Evolutionary conservation across 2,797 vertebrate species (phyloP).

Genomic region (Threskiornis aethiopicus): DNA sequence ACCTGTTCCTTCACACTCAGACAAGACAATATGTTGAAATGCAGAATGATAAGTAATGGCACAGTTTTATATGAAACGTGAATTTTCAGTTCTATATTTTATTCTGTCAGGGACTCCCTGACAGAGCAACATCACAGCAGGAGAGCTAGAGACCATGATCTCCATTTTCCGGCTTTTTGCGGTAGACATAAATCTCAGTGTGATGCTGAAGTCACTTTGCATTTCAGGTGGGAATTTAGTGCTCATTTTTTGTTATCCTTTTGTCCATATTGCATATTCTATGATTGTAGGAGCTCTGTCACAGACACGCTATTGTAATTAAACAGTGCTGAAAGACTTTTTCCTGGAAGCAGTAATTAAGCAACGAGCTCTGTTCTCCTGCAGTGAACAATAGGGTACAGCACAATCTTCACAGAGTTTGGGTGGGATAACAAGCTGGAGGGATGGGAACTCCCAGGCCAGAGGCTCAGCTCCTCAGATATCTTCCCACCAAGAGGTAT

Average conservation of each 20-base stretch:
- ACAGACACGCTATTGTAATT: background rate
- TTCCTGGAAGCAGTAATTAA: background rate
- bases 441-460: background rate
- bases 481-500: background rate
- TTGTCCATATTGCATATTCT: background rate
- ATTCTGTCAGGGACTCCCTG: background rate
- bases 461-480: background rate
- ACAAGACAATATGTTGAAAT: background rate
- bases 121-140: background rate
- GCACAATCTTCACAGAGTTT: background rate
- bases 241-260: background rate
- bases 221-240: conserved; percentile 4
- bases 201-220: background rate
- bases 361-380: background rate
- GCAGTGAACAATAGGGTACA: background rate
- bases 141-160: background rate
- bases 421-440: background rate
- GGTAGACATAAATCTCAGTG: background rate
- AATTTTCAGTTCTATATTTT: conserved; percentile 28
- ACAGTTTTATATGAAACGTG: background rate
- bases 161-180: conserved; percentile 10
- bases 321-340: background rate
- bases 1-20: background rate
- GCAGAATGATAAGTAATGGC: background rate
- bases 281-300: background rate